Evolutionary conservation across 1,140 invertebrate genomes (phyloP), one percentile per base, ranked within the genome.

Genomic region (Muscidifurax raptorellus): DNA sequence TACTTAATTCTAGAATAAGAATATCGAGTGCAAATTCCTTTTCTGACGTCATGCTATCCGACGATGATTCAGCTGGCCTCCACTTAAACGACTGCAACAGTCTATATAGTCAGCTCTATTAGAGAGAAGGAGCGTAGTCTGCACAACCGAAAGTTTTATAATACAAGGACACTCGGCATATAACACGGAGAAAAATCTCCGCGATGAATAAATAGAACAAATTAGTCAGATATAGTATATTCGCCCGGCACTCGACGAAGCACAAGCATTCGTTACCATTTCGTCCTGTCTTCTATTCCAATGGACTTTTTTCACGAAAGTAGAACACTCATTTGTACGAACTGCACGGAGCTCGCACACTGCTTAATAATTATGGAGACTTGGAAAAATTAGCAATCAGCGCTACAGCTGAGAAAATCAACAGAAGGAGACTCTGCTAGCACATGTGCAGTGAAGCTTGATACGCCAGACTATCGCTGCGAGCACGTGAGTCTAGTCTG

Each of bases 371-470:
- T 69, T 69, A 32, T 18, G 72, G 72, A 75, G 72, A 75, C 36
- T 75, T 75, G 36, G 47, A 75, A 75, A 75, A 75, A 75, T 75
- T 75, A 75, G 72, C 72, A 75, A 75, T 75, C 72, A 75, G 18
- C 72, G 72, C 25, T 12, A n/a, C 32, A 40, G 36, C 18, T 27
- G 72, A 18, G 32, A 36, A 25, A 74, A 25, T 32, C 47, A 52
- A 52, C 47, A 52, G 47, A 52, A 52, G 15, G 13, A 22, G 5
- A 22, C 47, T 52, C 2, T 18, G 18, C 47, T 22, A 52, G 47
- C 47, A 1, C 47, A 1, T 12, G 9, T 47, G 44, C 44, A 12
- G 44, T n/a, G 9, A n/a, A 40, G n/a, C n/a, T 67, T 67, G n/a
- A n/a, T 27, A 12, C 66, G 0, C n/a, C 72, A 74, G 36, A 40